Evolutionary conservation across 2,113 vertebrate species (phyloP).

Genomic region (Dipodomys stephensi): DNA sequence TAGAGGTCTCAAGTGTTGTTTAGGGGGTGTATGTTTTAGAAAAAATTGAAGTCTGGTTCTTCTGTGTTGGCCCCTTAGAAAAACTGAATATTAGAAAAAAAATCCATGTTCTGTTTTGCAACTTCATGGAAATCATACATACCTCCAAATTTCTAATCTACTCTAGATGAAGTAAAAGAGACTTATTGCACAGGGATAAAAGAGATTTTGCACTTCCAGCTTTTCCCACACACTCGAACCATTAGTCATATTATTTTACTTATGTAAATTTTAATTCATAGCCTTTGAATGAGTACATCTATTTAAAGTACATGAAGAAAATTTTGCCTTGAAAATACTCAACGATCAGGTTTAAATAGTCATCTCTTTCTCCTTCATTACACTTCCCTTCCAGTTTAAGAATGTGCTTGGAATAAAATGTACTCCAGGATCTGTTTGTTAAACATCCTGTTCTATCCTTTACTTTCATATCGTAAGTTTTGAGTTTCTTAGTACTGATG

Average conservation of each 20-base stretch:
- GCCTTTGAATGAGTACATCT: neutral
- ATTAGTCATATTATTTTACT: neutral
- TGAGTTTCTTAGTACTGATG: neutral
- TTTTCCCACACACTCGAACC: neutral
- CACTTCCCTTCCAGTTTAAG: neutral
- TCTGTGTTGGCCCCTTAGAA: neutral
- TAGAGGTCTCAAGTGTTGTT: neutral
- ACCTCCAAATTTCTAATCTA: neutral
- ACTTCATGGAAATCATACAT: neutral
- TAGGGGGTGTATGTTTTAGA: too few relatives aligned
- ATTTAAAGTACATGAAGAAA: conserved; percentile 7
- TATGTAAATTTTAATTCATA: conserved; percentile 31
- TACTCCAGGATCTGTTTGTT: neutral
- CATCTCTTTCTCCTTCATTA: neutral
- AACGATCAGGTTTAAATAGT: neutral
- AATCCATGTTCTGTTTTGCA: neutral
- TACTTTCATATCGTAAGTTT: neutral
- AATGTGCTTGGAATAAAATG: neutral
- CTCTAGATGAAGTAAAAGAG: neutral
- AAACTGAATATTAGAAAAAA: neutral
- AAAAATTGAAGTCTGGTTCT: neutral
- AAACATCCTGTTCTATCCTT: neutral
- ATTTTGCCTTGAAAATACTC: neutral
- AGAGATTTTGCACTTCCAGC: too few relatives aligned
- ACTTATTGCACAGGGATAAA: neutral